Conservation (phyloP, 2,888 invertebrate species). For the Drosophila silvestris region DNA sequence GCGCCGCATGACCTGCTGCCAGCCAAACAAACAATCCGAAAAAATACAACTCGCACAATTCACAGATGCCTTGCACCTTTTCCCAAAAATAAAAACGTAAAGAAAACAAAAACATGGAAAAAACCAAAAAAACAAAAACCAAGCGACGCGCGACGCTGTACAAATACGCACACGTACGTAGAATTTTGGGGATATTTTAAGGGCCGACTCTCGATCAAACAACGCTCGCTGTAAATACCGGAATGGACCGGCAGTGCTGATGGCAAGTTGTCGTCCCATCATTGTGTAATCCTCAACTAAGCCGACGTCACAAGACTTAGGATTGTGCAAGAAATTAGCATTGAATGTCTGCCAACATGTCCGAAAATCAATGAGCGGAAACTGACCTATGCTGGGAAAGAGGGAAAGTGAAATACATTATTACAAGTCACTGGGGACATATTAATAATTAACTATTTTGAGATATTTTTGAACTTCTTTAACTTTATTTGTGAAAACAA, state of each 20-base stretch:
- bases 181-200: constrained; percentile 38
- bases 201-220: constrained; percentile 36
- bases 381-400: background rate
- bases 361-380: background rate
- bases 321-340: constrained; percentile 76
- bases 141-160: constrained; percentile 67
- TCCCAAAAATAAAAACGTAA: constrained; percentile 30
- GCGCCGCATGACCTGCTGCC: constrained; percentile 61
- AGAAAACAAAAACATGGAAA: constrained; percentile 3
- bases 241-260: constrained; percentile 38
- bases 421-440: background rate
- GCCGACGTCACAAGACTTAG: constrained; percentile 61
- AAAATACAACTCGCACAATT: constrained; percentile 39
- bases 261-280: constrained; percentile 32
- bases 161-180: constrained; percentile 61
- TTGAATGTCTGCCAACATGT: constrained; percentile 41
- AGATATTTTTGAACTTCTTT: background rate
- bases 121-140: constrained; percentile 26
- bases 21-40: constrained; percentile 62
- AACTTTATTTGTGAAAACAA: background rate
- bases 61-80: constrained; percentile 70
- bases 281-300: constrained; percentile 69
- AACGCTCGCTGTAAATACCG: constrained; percentile 34
- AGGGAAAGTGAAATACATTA: background rate
- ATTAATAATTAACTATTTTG: background rate